These are phyloP conservation scores for Donacobius atricapilla DNA, from an alignment of 2,113 vertebrate species.

Conservation along the genomic window DNA sequence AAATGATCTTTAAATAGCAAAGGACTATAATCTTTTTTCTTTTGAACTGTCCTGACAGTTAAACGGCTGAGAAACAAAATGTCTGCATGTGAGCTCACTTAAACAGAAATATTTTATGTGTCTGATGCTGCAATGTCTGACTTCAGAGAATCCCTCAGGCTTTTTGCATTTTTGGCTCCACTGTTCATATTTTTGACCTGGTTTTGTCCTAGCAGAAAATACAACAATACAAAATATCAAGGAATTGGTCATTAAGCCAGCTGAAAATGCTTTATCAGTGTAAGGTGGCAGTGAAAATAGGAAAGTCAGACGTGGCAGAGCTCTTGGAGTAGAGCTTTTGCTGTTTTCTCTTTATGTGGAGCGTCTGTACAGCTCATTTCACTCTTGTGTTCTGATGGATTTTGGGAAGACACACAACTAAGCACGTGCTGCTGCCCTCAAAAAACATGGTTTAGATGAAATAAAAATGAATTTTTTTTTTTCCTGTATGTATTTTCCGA, in stretches of 20 bases:
- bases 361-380: background rate
- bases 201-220: background rate
- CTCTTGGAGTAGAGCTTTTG: background rate
- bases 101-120: background rate
- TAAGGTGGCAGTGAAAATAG: background rate
- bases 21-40: background rate
- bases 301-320: background rate
- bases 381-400: background rate
- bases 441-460: background rate
- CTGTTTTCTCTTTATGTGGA: slow-evolving; percentile 8
- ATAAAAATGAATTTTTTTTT: background rate
- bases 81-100: background rate
- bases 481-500: background rate
- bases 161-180: background rate
- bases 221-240: background rate
- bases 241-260: background rate
- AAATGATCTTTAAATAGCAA: background rate
- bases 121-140: background rate
- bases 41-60: background rate
- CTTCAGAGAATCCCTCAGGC: background rate
- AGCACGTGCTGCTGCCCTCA: background rate
- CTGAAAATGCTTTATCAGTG: background rate
- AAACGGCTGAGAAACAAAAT: background rate
- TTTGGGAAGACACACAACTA: background rate
- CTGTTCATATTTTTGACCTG: background rate